These are phyloP conservation scores for Tragelaphus eurycerus DNA, from an alignment of 2,797 vertebrate genomes.

Conservation along the genomic window DNA sequence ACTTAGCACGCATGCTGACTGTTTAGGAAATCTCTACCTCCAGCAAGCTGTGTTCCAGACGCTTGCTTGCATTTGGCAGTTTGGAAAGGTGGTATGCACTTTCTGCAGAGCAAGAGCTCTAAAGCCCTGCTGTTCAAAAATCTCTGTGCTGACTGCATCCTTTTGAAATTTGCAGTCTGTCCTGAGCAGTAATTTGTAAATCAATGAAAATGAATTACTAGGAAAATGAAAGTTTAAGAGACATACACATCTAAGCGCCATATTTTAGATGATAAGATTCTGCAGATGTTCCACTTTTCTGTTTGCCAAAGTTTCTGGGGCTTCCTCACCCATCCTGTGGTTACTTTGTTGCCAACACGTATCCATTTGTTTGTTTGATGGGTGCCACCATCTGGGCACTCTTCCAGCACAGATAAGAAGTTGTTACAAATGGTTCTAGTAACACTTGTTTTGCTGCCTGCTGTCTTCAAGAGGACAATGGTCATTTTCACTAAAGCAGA, in stretches of 20 bases:
- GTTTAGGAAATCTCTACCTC: background rate
- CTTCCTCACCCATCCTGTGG: too few relatives aligned
- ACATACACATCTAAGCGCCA: fast-evolving
- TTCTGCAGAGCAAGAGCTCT: background rate
- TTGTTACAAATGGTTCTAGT: background rate
- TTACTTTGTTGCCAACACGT: fast-evolving
- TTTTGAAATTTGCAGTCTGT: background rate
- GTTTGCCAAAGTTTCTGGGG: background rate
- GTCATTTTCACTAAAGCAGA: background rate
- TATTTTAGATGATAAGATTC: too few relatives aligned
- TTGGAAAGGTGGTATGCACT: too few relatives aligned
- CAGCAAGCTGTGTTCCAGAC: background rate
- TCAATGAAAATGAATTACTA: background rate
- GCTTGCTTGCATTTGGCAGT: background rate
- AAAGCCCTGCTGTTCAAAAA: fast-evolving
- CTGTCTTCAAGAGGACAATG: background rate
- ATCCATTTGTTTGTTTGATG: too few relatives aligned
- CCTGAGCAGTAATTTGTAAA: background rate
- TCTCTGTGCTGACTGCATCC: background rate
- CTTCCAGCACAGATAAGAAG: fast-evolving
- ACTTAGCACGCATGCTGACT: background rate
- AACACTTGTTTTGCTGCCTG: background rate
- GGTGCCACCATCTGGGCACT: background rate
- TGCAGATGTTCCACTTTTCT: fast-evolving
- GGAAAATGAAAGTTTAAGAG: background rate